A percentile compares a stretch with the other conserved stretches of the same genome.
These are phyloP conservation scores for Pseudomyrmex dendroicus DNA, from an alignment of 1,140 invertebrate species.

Conservation along the genomic window DNA sequence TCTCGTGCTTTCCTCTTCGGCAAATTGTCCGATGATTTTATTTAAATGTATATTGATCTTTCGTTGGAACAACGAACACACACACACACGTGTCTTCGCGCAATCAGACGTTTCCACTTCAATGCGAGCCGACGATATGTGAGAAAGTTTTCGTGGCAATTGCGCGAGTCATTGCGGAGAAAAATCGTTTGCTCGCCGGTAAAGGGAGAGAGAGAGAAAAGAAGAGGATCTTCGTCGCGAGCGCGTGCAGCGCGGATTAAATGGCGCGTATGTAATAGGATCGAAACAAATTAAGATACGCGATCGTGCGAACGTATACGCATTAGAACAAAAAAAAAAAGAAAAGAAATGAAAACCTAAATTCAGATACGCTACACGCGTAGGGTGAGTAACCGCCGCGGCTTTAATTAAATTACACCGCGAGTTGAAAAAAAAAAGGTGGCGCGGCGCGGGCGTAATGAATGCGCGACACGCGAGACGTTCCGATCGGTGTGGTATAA, in stretches of 20 bases:
- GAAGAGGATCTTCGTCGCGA: neutral
- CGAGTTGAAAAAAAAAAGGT: slow-evolving; percentile 6
- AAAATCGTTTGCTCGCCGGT: slow-evolving; percentile 28
- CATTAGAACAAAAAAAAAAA: no score
- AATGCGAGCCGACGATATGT: slow-evolving; percentile 31
- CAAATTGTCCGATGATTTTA: neutral
- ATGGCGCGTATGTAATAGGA: neutral
- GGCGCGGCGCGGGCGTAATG: slow-evolving; percentile 43
- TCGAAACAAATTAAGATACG: neutral
- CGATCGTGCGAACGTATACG: neutral
- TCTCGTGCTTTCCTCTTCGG: neutral
- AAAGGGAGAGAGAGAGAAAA: no score
- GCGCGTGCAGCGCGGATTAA: neutral
- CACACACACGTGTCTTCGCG: slow-evolving; percentile 42
- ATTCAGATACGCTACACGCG: slow-evolving; percentile 1
- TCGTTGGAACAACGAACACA: slow-evolving; percentile 15
- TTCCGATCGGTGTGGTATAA: slow-evolving; percentile 34
- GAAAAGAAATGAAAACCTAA: neutral
- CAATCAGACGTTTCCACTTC: slow-evolving; percentile 55
- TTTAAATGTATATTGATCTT: slow-evolving; percentile 16
- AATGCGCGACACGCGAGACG: slow-evolving; percentile 56
- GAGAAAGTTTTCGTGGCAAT: slow-evolving; percentile 49
- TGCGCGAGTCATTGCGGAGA: slow-evolving; percentile 31
- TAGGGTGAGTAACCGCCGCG: slow-evolving; percentile 29
- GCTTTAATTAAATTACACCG: slow-evolving; percentile 63